Percentiles rank a stretch among this genome's conserved stretches.
Evolutionary conservation across 92 coral and sea anemone species (phyloP).

Genomic region (Plumapathes pennacea): DNA sequence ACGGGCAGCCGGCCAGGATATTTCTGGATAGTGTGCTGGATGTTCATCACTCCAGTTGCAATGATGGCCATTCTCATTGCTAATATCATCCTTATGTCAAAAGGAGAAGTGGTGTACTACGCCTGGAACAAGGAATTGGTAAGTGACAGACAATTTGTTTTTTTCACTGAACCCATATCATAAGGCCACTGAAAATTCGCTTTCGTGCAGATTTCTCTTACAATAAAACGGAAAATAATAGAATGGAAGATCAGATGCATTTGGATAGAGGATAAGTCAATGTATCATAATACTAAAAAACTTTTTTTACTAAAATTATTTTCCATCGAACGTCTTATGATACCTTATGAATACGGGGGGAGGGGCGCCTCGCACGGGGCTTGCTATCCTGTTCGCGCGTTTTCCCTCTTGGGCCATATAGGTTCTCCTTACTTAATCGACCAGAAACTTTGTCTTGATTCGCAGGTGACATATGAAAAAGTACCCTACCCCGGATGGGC

Average conservation of each 20-base stretch:
- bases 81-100: slow-evolving; percentile 67
- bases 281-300: too few species aligned
- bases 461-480: slow-evolving; percentile 70
- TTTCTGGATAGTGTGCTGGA: slow-evolving; percentile 91
- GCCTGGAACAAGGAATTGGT: slow-evolving; percentile 81
- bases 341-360: too few species aligned
- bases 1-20: slow-evolving; percentile 76
- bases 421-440: too few species aligned
- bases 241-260: too few species aligned
- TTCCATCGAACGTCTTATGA: too few species aligned
- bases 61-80: slow-evolving; percentile 77
- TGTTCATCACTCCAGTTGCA: slow-evolving; percentile 84
- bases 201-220: background rate
- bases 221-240: background rate
- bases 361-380: too few species aligned
- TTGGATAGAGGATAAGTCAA: too few species aligned
- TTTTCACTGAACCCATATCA: background rate
- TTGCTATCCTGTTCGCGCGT: too few species aligned
- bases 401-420: too few species aligned
- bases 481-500: slow-evolving; percentile 89
- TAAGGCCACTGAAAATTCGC: background rate
- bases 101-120: slow-evolving; percentile 67
- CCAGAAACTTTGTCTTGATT: too few species aligned
- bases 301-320: too few species aligned
- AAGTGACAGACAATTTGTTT: background rate